Evolutionary conservation across 2,888 invertebrate genomes (phyloP).

Genomic region (Mechanitis messenoides): DNA sequence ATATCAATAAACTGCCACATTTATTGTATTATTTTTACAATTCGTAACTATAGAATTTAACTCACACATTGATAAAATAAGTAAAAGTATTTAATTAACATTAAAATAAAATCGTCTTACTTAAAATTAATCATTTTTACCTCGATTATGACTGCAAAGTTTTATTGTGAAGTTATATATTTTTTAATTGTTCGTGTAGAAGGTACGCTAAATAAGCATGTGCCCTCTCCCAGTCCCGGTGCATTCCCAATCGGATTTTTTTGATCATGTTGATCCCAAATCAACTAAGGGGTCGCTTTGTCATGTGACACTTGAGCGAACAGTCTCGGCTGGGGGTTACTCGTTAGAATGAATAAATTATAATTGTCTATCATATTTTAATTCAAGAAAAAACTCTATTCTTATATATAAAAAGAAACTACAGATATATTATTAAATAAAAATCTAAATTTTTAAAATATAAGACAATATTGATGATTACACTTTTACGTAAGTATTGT

Average conservation of each 20-base stretch:
- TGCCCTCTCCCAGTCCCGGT: constrained; percentile 55
- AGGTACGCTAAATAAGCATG: constrained; percentile 32
- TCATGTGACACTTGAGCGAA: constrained; percentile 73
- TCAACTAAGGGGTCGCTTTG: constrained; percentile 66
- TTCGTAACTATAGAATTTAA: not conserved
- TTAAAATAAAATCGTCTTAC: no score
- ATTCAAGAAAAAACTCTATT: not conserved
- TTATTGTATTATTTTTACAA: not conserved
- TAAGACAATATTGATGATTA: no score
- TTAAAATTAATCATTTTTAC: no score
- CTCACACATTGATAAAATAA: no score
- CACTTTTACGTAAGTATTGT: no score
- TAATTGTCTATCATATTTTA: constrained; percentile 57
- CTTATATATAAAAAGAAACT: not conserved
- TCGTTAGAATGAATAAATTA: constrained; percentile 56
- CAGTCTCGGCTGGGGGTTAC: constrained; percentile 58
- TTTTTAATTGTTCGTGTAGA: not conserved
- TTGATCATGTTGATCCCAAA: constrained; percentile 63
- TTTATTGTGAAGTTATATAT: not conserved
- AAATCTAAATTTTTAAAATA: no score
- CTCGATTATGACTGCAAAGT: not conserved
- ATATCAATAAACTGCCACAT: not conserved
- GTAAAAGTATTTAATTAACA: no score
- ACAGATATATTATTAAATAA: not conserved
- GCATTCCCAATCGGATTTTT: constrained; percentile 66